Conservation (phyloP, 2,797 vertebrate genomes). For the Myotis findleyi region DNA sequence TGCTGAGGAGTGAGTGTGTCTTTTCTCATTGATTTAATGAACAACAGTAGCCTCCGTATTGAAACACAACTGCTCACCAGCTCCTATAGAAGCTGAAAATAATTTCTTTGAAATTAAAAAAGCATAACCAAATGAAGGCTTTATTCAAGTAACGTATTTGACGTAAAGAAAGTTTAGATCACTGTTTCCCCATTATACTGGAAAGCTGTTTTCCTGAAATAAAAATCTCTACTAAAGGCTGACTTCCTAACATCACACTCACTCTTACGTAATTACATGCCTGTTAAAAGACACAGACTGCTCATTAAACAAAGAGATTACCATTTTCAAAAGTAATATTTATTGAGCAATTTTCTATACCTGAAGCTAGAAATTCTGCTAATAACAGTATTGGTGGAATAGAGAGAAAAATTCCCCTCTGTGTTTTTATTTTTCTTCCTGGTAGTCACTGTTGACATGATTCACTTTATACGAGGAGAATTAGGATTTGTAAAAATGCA, state of each 20-base stretch:
- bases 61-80: not conserved
- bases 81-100: not conserved
- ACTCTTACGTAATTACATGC: not conserved
- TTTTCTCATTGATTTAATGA: conserved; percentile 52
- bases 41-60: not conserved
- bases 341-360: not conserved
- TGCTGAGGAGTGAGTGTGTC: not conserved
- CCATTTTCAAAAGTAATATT: not conserved
- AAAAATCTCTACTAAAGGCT: conserved; percentile 7
- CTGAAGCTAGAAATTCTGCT: not conserved
- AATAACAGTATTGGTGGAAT: not conserved
- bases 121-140: not conserved
- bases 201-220: not conserved
- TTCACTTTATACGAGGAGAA: not conserved
- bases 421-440: not conserved
- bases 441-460: not conserved
- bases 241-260: not conserved
- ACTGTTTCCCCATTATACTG: not conserved
- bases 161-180: not conserved
- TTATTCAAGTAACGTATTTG: not conserved
- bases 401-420: not conserved
- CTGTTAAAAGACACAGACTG: not conserved
- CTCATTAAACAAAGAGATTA: not conserved
- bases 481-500: not conserved
- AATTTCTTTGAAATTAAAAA: conserved; percentile 46